These are phyloP conservation scores for Drosophila miranda DNA, from an alignment of 1,140 invertebrate species.

Conservation along the genomic window DNA sequence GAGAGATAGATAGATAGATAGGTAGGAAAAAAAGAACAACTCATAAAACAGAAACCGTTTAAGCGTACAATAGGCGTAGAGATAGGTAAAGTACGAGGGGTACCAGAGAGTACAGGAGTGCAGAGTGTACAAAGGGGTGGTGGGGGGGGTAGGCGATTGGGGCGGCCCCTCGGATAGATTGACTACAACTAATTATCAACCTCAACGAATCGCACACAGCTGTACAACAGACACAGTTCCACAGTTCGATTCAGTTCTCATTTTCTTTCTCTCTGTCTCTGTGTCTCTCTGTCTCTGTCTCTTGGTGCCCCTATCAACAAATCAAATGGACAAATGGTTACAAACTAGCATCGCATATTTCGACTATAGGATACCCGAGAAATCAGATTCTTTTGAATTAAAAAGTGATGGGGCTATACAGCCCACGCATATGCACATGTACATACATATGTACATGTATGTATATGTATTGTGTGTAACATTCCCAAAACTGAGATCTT, in stretches of 20 bases:
- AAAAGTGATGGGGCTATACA: no score
- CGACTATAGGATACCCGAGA: no score
- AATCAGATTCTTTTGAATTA: no score
- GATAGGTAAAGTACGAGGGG: constrained; percentile 31
- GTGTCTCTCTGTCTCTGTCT: constrained; percentile 22
- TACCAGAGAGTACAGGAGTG: background rate
- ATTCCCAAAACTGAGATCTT: no score
- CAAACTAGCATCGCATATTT: no score
- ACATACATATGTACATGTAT: no score
- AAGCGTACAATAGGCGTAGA: constrained; percentile 64
- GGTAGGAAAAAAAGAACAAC: constrained; percentile 19
- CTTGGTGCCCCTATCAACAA: constrained; percentile 18
- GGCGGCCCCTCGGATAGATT: constrained; percentile 6
- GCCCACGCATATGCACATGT: no score
- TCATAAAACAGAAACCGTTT: constrained; percentile 62
- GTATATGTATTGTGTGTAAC: no score
- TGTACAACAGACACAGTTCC: constrained; percentile 36
- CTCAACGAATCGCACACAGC: constrained; percentile 64
- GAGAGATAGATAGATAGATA: constrained; percentile 1
- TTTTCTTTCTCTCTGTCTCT: constrained; percentile 22
- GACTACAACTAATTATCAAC: constrained; percentile 66
- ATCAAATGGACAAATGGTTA: constrained; percentile 5
- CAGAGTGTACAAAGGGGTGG: background rate
- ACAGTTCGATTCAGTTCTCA: constrained; percentile 21
- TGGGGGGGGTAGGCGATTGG: constrained; percentile 1